phyloP scores from a whole-genome alignment of 2,113 vertebrate species.

The Vulpes ferrilata region DNA sequence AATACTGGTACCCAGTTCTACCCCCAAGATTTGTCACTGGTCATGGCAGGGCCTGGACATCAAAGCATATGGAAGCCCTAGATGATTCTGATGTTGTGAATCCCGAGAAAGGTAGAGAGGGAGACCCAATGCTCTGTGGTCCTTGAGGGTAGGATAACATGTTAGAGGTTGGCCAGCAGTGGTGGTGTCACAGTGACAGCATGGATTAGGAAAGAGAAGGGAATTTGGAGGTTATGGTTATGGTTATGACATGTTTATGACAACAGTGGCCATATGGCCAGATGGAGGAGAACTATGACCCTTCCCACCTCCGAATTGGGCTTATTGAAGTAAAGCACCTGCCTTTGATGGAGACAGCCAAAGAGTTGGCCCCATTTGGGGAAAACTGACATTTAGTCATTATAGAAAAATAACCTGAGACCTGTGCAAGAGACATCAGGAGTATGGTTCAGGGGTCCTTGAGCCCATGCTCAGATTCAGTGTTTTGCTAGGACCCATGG shows the following conservation, averaged over 20 bases:
- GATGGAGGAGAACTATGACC: not conserved
- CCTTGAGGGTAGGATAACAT: not conserved
- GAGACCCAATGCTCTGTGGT: not conserved
- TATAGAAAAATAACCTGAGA: no score
- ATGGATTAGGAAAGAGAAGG: not conserved
- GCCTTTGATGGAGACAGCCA: not conserved
- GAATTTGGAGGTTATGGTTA: not conserved
- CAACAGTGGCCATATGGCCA: not conserved
- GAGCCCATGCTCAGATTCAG: no score
- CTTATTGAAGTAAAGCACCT: not conserved
- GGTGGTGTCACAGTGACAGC: not conserved
- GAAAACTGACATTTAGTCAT: no score
- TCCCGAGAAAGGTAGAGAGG: not conserved
- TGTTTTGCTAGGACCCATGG: no score
- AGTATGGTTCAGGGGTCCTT: no score
- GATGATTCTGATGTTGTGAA: not conserved
- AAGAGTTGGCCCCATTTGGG: not conserved
- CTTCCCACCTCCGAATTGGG: not conserved
- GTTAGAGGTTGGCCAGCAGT: not conserved
- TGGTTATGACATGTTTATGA: no score
- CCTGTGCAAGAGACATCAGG: no score
- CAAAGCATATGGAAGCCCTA: not conserved
- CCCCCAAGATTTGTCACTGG: no score
- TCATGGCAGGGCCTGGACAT: not conserved
- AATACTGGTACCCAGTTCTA: no score